Evolutionary conservation across 2,797 vertebrate genomes (phyloP).

Genomic region (Odontamblyopus rebecca): DNA sequence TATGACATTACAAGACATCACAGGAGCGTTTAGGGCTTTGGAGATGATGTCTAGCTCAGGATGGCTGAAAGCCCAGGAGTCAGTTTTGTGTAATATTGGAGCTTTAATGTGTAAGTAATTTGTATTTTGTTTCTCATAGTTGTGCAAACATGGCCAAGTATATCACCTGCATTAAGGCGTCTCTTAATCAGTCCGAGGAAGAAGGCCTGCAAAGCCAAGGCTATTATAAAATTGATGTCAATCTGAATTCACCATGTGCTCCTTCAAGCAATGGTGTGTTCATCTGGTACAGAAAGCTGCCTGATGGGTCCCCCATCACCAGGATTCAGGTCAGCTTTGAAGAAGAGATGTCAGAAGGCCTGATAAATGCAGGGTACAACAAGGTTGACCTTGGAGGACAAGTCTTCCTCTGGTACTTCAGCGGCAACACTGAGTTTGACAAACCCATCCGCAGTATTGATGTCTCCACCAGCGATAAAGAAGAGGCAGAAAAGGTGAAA

Average conservation of each 20-base stretch:
- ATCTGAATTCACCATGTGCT: conserved; percentile 15
- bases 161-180: conserved; percentile 12
- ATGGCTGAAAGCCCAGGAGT: too few relatives aligned
- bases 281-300: conserved; percentile 17
- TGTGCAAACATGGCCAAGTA: neutral
- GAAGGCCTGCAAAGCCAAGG: neutral
- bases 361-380: conserved; percentile 5
- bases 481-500: neutral
- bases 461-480: neutral
- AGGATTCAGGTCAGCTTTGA: conserved; percentile 18
- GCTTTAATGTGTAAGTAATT: neutral
- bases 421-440: neutral
- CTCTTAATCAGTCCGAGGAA: neutral
- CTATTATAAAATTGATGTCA: conserved; percentile 2
- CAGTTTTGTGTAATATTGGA: neutral
- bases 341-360: neutral
- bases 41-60: too few relatives aligned
- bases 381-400: neutral
- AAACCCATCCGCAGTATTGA: conserved; percentile 7
- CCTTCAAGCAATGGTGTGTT: neutral
- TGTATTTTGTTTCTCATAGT: neutral
- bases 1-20: too few relatives aligned
- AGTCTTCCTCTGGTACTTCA: conserved; percentile 9
- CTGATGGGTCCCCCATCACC: neutral
- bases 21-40: too few relatives aligned